A percentile compares a stretch with the other conserved stretches of the same genome.
These are phyloP conservation scores for Brachyhypopomus occidentalis DNA, from an alignment of 2,113 vertebrate genomes.

Conservation along the genomic window DNA sequence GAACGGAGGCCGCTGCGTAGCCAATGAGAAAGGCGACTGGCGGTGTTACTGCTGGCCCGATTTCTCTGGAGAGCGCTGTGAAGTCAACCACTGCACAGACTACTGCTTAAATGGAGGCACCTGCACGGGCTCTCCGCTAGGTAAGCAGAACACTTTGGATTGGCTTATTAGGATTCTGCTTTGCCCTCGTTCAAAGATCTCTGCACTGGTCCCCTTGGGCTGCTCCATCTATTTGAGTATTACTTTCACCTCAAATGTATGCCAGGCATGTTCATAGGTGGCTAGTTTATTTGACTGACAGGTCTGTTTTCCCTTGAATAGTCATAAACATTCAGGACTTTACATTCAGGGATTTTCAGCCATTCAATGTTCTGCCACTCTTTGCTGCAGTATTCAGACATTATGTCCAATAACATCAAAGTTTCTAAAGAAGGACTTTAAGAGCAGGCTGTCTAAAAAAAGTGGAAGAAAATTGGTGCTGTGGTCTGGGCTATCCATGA, in stretches of 20 bases:
- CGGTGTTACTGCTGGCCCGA: slow-evolving; percentile 96
- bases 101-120: slow-evolving; percentile 97
- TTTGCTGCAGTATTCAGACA: neutral
- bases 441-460: neutral
- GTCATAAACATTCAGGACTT: neutral
- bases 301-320: neutral
- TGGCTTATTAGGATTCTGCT: slow-evolving; percentile 8
- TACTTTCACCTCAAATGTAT: neutral
- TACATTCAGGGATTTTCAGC: too few species aligned
- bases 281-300: neutral
- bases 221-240: neutral
- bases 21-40: slow-evolving; percentile 92
- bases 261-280: neutral
- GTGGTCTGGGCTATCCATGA: neutral
- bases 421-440: neutral
- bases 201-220: neutral
- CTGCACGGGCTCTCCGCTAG: slow-evolving; percentile 87
- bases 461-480: neutral
- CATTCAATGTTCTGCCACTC: too few species aligned
- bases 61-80: slow-evolving; percentile 93
- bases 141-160: slow-evolving; percentile 70
- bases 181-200: neutral
- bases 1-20: slow-evolving; percentile 92
- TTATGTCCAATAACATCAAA: neutral
- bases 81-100: slow-evolving; percentile 92